phyloP scores from a whole-genome alignment of 2,888 invertebrate genomes.

The Norana najaformis region DNA sequence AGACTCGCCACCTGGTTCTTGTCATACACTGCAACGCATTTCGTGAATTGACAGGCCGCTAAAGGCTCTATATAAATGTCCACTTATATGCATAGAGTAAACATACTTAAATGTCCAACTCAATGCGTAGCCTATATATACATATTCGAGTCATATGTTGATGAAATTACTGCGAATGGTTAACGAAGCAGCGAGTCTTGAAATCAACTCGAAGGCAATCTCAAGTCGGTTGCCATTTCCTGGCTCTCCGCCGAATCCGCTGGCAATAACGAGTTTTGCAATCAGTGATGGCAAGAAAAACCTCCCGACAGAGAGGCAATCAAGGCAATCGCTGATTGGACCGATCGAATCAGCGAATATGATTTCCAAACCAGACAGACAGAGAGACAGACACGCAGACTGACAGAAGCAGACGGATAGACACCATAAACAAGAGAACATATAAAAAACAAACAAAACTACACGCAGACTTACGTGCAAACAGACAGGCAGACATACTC shows the following conservation, averaged over 20 bases:
- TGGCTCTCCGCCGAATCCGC: background rate
- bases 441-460: too few relatives aligned
- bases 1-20: background rate
- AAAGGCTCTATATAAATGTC: background rate
- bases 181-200: background rate
- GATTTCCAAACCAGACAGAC: background rate
- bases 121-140: too few relatives aligned
- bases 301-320: background rate
- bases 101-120: too few relatives aligned
- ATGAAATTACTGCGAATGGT: background rate
- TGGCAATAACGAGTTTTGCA: background rate
- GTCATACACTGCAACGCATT: background rate
- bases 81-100: too few relatives aligned
- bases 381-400: background rate
- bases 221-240: background rate
- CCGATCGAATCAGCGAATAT: background rate
- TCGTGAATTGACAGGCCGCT: conserved; percentile 3
- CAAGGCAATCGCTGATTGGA: background rate
- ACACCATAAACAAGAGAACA: too few relatives aligned
- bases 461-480: too few relatives aligned
- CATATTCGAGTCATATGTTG: background rate
- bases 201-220: background rate
- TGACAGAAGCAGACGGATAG: background rate
- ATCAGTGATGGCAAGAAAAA: background rate
- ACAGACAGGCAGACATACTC: background rate